Evolutionary conservation across 2,888 invertebrate genomes (phyloP).

Genomic region (Acronicta leporina): DNA sequence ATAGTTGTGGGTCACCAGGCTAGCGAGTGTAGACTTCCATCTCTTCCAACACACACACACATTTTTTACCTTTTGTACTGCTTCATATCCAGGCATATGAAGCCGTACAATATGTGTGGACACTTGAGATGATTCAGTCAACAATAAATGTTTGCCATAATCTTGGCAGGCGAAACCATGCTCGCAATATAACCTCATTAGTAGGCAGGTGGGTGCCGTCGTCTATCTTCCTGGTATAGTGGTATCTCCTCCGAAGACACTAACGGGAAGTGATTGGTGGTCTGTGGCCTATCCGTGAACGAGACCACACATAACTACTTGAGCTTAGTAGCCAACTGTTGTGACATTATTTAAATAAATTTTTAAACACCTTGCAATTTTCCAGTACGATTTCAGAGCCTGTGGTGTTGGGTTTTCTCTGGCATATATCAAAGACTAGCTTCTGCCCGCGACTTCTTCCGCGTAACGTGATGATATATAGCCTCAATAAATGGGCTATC

Average conservation of each 20-base stretch:
- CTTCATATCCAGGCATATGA: too few relatives aligned
- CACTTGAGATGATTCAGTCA: constrained; percentile 6
- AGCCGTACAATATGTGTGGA: too few relatives aligned
- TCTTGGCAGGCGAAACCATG: constrained; percentile 32
- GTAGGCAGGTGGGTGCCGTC: constrained; percentile 30
- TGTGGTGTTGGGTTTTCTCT: too few relatives aligned
- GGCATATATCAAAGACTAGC: too few relatives aligned
- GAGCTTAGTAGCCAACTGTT: constrained; percentile 6
- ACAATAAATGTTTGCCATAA: constrained; percentile 36
- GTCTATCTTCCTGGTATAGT: constrained; percentile 40
- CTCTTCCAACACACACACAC: too few relatives aligned
- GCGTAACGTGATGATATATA: too few relatives aligned
- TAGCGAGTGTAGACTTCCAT: too few relatives aligned
- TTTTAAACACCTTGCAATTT: background rate
- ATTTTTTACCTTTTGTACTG: too few relatives aligned
- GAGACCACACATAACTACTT: constrained; percentile 32
- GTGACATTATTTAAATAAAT: background rate
- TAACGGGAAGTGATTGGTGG: constrained; percentile 47
- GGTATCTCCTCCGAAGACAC: constrained; percentile 30
- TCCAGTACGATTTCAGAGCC: background rate
- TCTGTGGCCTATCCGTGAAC: constrained; percentile 16
- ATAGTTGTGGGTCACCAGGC: too few relatives aligned
- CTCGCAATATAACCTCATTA: constrained; percentile 42
- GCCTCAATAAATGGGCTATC: too few relatives aligned
- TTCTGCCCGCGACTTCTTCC: too few relatives aligned